These are phyloP conservation scores for Incurvaria masculella DNA, from an alignment of 2,888 invertebrate species.

Conservation along the genomic window DNA sequence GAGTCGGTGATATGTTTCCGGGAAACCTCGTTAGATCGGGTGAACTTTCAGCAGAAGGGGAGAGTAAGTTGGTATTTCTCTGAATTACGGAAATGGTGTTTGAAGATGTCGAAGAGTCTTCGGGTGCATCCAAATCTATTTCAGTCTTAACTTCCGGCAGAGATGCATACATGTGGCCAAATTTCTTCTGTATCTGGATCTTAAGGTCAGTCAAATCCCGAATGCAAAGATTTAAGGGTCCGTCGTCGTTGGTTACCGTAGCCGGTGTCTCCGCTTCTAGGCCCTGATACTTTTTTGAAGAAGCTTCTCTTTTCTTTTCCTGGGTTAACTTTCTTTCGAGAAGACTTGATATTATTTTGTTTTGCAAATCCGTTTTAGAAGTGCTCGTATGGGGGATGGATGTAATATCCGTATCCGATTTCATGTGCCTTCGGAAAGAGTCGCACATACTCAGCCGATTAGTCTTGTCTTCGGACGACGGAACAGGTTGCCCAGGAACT, in stretches of 20 bases:
- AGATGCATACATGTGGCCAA: slow-evolving; percentile 60
- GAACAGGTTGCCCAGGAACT: slow-evolving; percentile 69
- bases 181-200: slow-evolving; percentile 60
- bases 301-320: slow-evolving; percentile 53
- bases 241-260: slow-evolving; percentile 50
- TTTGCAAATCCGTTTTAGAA: slow-evolving; percentile 64
- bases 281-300: slow-evolving; percentile 32
- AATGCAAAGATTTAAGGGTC: slow-evolving; percentile 81
- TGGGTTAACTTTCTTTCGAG: slow-evolving; percentile 67
- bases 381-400: slow-evolving; percentile 20
- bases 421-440: slow-evolving; percentile 23
- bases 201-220: slow-evolving; percentile 70
- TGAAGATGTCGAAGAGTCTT: slow-evolving; percentile 42
- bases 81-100: slow-evolving; percentile 49
- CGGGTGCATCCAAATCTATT: slow-evolving; percentile 46
- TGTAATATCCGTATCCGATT: slow-evolving; percentile 20
- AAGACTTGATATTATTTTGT: slow-evolving; percentile 66
- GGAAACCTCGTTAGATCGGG: slow-evolving; percentile 37
- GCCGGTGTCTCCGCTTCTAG: slow-evolving; percentile 37
- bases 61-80: slow-evolving; percentile 35
- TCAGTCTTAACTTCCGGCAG: slow-evolving; percentile 59
- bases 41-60: slow-evolving; percentile 39
- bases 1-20: slow-evolving; percentile 31
- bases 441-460: slow-evolving; percentile 25
- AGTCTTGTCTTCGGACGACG: slow-evolving; percentile 43